These are phyloP conservation scores for Acronicta leporina DNA, from an alignment of 2,888 invertebrate species.

Conservation along the genomic window DNA sequence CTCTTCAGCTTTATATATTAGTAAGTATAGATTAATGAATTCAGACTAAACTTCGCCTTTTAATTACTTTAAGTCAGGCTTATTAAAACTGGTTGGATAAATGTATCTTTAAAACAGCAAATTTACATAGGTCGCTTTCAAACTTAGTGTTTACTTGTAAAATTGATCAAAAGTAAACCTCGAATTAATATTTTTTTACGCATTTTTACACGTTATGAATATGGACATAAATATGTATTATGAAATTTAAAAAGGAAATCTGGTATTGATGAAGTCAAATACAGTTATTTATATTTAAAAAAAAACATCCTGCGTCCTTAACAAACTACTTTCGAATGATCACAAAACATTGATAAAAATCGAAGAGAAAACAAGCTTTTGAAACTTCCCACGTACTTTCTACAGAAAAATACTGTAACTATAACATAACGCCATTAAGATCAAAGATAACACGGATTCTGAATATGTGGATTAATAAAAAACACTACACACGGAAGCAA, in stretches of 20 bases:
- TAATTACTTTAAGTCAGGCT: constrained; percentile 4
- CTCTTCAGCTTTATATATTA: too few species aligned
- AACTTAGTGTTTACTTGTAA: neutral
- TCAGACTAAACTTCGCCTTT: constrained; percentile 15
- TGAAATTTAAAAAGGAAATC: constrained; percentile 1
- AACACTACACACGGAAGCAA: constrained; percentile 33
- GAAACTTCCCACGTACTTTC: constrained; percentile 30
- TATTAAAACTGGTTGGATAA: too few species aligned
- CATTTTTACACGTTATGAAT: too few species aligned
- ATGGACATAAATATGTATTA: too few species aligned
- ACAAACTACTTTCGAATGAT: neutral
- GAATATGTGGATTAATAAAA: constrained; percentile 29
- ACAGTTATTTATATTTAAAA: neutral
- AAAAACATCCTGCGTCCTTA: neutral
- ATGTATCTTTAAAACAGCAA: too few species aligned
- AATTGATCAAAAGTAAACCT: too few species aligned
- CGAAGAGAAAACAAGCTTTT: constrained; percentile 5
- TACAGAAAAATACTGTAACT: constrained; percentile 13
- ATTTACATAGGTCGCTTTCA: too few species aligned
- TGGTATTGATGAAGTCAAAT: constrained; percentile 1
- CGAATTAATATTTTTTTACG: too few species aligned
- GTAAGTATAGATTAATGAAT: too few species aligned
- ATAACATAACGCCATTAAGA: constrained; percentile 38
- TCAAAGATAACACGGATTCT: constrained; percentile 39
- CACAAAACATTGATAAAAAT: constrained; percentile 9